Evolutionary conservation across 2,888 invertebrate genomes (phyloP), one percentile per base, ranked within the genome.

Genomic region (Hecatera dysodea): DNA sequence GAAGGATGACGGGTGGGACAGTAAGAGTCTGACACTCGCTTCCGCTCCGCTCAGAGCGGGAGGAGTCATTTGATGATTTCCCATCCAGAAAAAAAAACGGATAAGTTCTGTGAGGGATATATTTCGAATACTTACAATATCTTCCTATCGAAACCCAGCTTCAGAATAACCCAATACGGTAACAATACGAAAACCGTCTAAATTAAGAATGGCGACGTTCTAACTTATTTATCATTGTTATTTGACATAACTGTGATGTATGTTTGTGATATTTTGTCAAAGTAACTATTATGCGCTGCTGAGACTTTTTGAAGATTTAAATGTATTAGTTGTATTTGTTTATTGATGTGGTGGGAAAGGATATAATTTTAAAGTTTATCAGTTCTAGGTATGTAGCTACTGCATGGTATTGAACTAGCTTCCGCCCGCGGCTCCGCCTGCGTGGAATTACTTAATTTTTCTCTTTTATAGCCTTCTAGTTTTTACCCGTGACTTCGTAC

Each of bases 141-240:
- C n/a, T n/a, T n/a, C n/a, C n/a, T n/a, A n/a, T n/a, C n/a, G n/a
- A n/a, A n/a, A n/a, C n/a, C n/a, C 4, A 2, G 53, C 0, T n/a
- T 12, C 42, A 75, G 83, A 84, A 84, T 84, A 63, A 15, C 69
- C 71, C 83, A 73, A 19, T 53, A 66, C 65, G 48, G 57, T 22
- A 80, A 84, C 78, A 78, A 76, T 78, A 78, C 69, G 53, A 69
- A 72, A 82, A 73, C 50, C 66, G 55, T 71, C 69, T 71, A 78
- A 80, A 77, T 64, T 76, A 74, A 69, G 62, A 48, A 61, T 48
- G 73, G 48, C 69, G 71, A 29, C 76, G 65, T 22, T 48, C 53
- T 22, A 60, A 67, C 56, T 59, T 52, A 71, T 60, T 59, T 81
- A 24, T 62, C 72, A 60, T 44, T 42, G 36, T 24, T 72, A 52